Conservation (phyloP, 2,797 vertebrate species). For the Sebastes kiyomatsui region DNA sequence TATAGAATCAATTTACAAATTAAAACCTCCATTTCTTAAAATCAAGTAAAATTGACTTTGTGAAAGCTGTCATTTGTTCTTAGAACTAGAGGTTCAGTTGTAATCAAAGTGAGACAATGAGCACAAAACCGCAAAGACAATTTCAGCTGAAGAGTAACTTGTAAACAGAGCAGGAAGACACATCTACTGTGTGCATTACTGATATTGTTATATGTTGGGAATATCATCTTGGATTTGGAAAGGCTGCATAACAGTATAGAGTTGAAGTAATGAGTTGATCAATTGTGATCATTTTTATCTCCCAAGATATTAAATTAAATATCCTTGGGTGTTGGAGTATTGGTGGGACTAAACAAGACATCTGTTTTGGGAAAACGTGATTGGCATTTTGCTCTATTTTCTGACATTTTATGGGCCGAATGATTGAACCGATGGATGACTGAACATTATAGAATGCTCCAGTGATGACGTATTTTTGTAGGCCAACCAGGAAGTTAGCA, state of each 20-base stretch:
- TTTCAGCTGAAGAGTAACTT: not conserved
- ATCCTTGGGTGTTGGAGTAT: not conserved
- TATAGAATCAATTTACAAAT: not conserved
- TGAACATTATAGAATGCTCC: not conserved
- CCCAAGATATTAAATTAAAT: not conserved
- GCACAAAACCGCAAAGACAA: not conserved
- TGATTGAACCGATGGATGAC: not conserved
- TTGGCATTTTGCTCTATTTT: not conserved
- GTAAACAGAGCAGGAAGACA: not conserved
- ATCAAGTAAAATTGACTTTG: not conserved
- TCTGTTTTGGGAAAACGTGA: not conserved
- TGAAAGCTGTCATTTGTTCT: not conserved
- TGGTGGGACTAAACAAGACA: not conserved
- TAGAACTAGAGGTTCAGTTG: not conserved
- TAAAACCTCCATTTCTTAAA: not conserved
- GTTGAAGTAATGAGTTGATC: not conserved
- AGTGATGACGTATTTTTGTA: accelerated
- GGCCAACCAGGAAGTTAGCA: too few relatives aligned
- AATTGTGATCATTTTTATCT: not conserved
- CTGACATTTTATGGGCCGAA: not conserved
- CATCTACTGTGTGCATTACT: not conserved
- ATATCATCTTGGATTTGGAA: not conserved
- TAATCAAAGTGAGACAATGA: not conserved
- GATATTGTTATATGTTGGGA: not conserved
- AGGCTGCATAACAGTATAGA: not conserved